Evolutionary conservation across 1,140 invertebrate species (phyloP), one percentile per base, ranked within the genome.

Genomic region (Mercenaria mercenaria): DNA sequence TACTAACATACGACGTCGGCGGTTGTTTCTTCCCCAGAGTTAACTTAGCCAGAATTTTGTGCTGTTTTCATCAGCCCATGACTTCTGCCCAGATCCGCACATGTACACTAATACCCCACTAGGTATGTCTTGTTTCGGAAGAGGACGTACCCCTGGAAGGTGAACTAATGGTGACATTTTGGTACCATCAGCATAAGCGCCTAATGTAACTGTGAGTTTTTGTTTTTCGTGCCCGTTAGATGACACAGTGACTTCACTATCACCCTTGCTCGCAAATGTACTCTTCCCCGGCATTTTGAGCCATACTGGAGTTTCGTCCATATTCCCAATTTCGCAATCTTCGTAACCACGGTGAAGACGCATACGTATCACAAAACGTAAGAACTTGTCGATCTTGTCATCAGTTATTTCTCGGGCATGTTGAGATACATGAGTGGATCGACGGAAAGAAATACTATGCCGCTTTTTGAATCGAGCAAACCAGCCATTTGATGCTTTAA

Each of bases 261-360:
- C 13, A 0, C 89, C 69, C 32, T 56, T 74, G 0, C n/a, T n/a
- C 6, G 72, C 34, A 1, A 61, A 39, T n/a, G 84, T 90, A 20
- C 20, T 32, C 6, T 82, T 76, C 43, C 74, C 67, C 32, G 77
- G 83, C 83, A 90, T 89, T 50, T 82, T 50, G 8, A 89, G 20
- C 13, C 43, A 82, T 0, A 89, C 67, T 41, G 67, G 88, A 2
- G 79, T 89, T 76, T 89, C 77, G 39, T 89, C 88, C 86, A 88
- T 88, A 43, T 81, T 88, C 6, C 39, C 76, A n/a, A 88, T 88
- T 10, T 13, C 29, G 10, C 11, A 23, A 23, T 61, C 50, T 10
- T 50, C 43, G 43, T 84, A 84, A 37, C 11, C 11, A 1, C 64
- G 10, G 13, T 10, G 23, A 4, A 20, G n/a, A 37, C 67, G 15